Base-by-base conservation (phyloP, 2,888 invertebrate species). In the Cephus sareptanus region DNA sequence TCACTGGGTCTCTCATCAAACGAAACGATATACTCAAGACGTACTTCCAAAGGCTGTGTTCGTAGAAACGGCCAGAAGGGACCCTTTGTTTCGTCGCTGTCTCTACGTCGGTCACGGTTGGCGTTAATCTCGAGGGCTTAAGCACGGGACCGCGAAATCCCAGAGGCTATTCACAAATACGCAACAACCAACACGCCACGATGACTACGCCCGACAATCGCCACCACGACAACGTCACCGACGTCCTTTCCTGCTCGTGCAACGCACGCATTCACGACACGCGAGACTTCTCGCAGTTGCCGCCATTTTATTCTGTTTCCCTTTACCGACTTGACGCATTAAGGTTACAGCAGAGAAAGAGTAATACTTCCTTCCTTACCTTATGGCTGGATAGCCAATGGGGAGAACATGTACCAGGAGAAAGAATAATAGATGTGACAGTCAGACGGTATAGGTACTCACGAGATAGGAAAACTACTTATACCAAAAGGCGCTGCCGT, bases 71-170 rank as follows among this genome's bases (percentile, higher is more conserved):
- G 56, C 56, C 31, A 34, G 69, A 78, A 69, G 34, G 68, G 73
- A 69, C 37, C 83, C 84, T 85, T 83, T 84, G 84, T 85, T 83
- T 82, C 81, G 80, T 69, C 79, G 80, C 79, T 79, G 83, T 79
- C 81, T 84, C 81, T 83, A 84, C 79, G 84, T 78, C 81, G 80
- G 78, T 83, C 82, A 81, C 84, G 78, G 81, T 82, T 77, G 80
- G 81, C 84, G 83, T 78, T 89, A 89, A 89, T 89, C 87, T 86
- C 81, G 68, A 75, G 80, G 84, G 86, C 85, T 88, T 87, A 85
- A 81, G 80, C 76, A 76, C 79, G 83, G 83, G 85, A 82, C 83
- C 82, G 79, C 82, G 81, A 86, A 89, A 89, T 89, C 89, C 88
- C 85, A 80, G 77, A 80, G 87, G 85, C 85, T 83, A 86, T 85